Percentiles rank a stretch among this genome's conserved stretches.
phyloP scores from a whole-genome alignment of 2,113 vertebrate genomes.

The Lipophrys pholis region DNA sequence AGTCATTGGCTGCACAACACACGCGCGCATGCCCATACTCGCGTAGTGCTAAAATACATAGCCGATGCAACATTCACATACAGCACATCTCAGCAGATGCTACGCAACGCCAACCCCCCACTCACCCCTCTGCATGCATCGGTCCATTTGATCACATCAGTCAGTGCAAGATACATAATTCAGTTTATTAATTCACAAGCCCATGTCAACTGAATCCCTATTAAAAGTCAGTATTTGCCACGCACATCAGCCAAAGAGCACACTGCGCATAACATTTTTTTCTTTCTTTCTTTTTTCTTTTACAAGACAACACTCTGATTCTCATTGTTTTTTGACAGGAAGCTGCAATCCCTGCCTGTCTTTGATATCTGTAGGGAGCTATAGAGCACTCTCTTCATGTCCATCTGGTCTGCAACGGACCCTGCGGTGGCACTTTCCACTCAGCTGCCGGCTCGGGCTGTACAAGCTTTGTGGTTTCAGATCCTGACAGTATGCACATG shows the following conservation, averaged over 20 bases:
- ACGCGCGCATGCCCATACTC: not conserved
- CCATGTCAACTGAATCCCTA: constrained; percentile 46
- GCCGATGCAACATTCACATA: constrained; percentile 36
- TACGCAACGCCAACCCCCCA: not conserved
- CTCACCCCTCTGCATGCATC: constrained; percentile 20
- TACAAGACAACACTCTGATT: constrained; percentile 53
- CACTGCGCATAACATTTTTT: constrained; percentile 64
- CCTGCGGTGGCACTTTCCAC: constrained; percentile 61
- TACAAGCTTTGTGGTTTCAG: constrained; percentile 40
- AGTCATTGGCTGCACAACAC: constrained; percentile 20
- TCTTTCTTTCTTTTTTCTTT: no score
- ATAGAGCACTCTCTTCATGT: constrained; percentile 68
- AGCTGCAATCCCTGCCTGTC: constrained; percentile 44
- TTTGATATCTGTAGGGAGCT: constrained; percentile 72
- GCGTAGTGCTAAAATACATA: constrained; percentile 17
- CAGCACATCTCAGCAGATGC: constrained; percentile 9
- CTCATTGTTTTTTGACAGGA: constrained; percentile 57
- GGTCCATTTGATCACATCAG: constrained; percentile 62
- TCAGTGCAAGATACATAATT: constrained; percentile 66
- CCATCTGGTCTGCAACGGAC: constrained; percentile 76
- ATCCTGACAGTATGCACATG: constrained; percentile 62
- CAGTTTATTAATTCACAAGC: constrained; percentile 64
- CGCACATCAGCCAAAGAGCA: constrained; percentile 38
- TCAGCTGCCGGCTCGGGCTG: constrained; percentile 37
- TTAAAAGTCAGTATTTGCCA: constrained; percentile 63